These are phyloP conservation scores for Acheta domesticus DNA, from an alignment of 2,888 invertebrate genomes.

Conservation along the genomic window DNA sequence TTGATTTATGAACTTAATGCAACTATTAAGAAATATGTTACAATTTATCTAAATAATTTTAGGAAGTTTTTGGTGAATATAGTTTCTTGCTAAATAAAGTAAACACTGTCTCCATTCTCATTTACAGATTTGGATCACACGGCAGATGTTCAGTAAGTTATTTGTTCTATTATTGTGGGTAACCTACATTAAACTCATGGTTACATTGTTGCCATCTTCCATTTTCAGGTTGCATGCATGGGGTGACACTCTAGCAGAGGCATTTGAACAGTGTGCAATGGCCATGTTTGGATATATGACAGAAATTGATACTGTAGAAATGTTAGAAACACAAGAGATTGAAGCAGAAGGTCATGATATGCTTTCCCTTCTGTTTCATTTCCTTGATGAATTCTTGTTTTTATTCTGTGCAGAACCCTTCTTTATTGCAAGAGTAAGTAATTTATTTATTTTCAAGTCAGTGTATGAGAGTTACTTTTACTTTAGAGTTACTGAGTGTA, in stretches of 20 bases:
- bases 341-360: conserved; percentile 88
- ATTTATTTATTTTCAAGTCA: not conserved
- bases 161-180: not conserved
- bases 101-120: too few relatives aligned
- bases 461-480: too few relatives aligned
- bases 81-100: too few relatives aligned
- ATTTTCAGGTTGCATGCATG: conserved; percentile 78
- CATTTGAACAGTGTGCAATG: conserved; percentile 91
- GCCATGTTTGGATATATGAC: conserved; percentile 99
- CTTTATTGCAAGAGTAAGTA: conserved; percentile 65
- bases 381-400: conserved; percentile 90
- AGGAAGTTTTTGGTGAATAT: too few relatives aligned
- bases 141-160: conserved; percentile 95
- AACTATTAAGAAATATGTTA: too few relatives aligned
- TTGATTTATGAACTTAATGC: too few relatives aligned
- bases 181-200: too few relatives aligned
- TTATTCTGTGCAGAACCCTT: conserved; percentile 89
- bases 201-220: too few relatives aligned
- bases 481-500: not conserved
- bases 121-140: conserved; percentile 91
- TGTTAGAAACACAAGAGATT: conserved; percentile 71
- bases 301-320: conserved; percentile 78
- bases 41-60: too few relatives aligned
- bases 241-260: conserved; percentile 82
- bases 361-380: conserved; percentile 82